Base-by-base conservation (phyloP, 2,797 vertebrate genomes). In the Pogonophryne albipinna region DNA sequence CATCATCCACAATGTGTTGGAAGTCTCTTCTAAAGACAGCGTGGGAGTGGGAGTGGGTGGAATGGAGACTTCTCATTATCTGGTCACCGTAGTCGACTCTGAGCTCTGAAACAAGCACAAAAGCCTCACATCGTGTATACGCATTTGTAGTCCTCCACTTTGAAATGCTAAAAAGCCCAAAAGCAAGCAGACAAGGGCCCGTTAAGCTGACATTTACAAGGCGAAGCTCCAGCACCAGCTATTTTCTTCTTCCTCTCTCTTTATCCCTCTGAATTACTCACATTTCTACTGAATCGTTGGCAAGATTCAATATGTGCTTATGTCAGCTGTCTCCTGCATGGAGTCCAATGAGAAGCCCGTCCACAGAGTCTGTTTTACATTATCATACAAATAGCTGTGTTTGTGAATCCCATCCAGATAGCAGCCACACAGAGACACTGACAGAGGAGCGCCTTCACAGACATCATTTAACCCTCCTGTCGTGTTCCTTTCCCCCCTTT, bases 371-470 rank as follows among this genome's bases (percentile, higher is more conserved):
- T 74, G 69, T 75, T 85, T 82, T 69, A 72, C 67, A 82, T 87
- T 83, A 86, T 75, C 80, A 87, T 85, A 84, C 78, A 87, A 90
- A 89, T 82, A 82, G 83, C 73, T 70, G 74, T n/a, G 65, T 53
- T 45, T 31, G 63, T 41, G 72, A 66, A 61, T 63, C 1, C 12
- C 45, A 2, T 31, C 47, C 57, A 65, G 70, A 82, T 31, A 62
- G 51, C 60, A 64, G 58, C 6, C 42, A 17, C 20, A n/a, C 10
- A 0, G 49, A 77, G 65, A 87, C 82, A 82, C 72, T 71, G 72
- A 63, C 51, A 56, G 76, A 76, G 27, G 4, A 27, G 27, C n/a
- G 68, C 56, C 72, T 75, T 67, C 67, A 70, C 73, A 66, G 65
- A 85, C 57, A 76, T 78, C 65, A 51, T 64, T 70, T 82, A 38